These are phyloP conservation scores for Drosophila funebris DNA, from an alignment of 1,140 invertebrate genomes.

Conservation along the genomic window DNA sequence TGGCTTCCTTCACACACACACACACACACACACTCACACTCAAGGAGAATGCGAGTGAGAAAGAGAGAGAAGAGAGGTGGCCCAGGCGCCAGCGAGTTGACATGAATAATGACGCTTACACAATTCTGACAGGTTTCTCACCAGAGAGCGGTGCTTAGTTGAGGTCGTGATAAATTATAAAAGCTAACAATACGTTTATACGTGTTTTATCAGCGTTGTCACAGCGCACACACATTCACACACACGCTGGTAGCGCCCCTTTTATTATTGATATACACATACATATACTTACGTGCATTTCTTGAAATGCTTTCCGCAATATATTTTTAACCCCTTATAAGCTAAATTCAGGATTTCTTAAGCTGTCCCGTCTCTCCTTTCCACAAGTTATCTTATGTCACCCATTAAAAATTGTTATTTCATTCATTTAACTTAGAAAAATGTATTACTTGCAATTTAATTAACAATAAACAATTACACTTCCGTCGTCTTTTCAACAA, in stretches of 20 bases:
- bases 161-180: constrained; percentile 37
- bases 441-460: constrained; percentile 27
- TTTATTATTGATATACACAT: neutral
- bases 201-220: constrained; percentile 37
- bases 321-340: constrained; percentile 18
- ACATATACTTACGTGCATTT: constrained; percentile 7
- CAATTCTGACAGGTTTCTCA: constrained; percentile 37
- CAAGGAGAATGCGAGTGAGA: neutral
- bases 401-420: neutral
- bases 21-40: neutral
- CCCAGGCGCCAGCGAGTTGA: constrained; percentile 7
- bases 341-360: constrained; percentile 15
- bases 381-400: neutral
- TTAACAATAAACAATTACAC: constrained; percentile 29
- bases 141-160: constrained; percentile 23
- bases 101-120: constrained; percentile 38
- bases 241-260: constrained; percentile 10
- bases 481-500: neutral
- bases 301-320: constrained; percentile 18
- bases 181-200: constrained; percentile 38
- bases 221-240: constrained; percentile 10
- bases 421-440: constrained; percentile 26
- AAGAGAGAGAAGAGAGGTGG: neutral
- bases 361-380: neutral
- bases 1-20: neutral